Evolutionary conservation across 2,888 invertebrate species (phyloP).

Genomic region (Scaptomyza flava): DNA sequence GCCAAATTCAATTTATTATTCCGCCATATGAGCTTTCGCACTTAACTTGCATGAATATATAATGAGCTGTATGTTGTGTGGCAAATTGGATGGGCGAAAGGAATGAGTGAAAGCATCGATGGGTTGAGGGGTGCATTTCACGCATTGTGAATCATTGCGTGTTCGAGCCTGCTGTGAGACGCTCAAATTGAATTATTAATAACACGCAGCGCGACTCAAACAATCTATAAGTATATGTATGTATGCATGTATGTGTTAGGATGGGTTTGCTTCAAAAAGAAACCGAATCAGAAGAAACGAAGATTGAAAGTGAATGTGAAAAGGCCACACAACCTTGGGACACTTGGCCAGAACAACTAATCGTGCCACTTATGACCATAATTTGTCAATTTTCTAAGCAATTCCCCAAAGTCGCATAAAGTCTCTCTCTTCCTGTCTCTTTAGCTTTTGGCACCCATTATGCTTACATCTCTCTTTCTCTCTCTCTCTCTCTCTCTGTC

Average conservation of each 20-base stretch:
- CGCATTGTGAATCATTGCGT: slow-evolving; percentile 49
- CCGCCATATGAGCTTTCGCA: slow-evolving; percentile 75
- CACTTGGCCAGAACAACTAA: slow-evolving; percentile 60
- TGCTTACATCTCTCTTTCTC: slow-evolving; percentile 41
- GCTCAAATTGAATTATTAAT: slow-evolving; percentile 73
- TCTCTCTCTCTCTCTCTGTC: neutral
- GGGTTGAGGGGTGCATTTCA: slow-evolving; percentile 13
- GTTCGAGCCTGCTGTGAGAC: slow-evolving; percentile 54
- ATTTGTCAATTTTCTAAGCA: slow-evolving; percentile 79
- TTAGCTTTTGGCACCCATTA: slow-evolving; percentile 74
- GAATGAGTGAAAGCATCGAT: neutral
- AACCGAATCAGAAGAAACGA: neutral
- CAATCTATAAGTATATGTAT: slow-evolving; percentile 42
- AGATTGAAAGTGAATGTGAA: slow-evolving; percentile 29
- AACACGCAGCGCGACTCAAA: slow-evolving; percentile 59
- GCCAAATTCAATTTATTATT: slow-evolving; percentile 73
- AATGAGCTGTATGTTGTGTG: slow-evolving; percentile 48
- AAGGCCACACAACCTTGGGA: slow-evolving; percentile 61
- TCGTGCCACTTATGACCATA: slow-evolving; percentile 74
- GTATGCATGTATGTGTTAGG: neutral
- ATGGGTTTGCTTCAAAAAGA: neutral
- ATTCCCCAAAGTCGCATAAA: slow-evolving; percentile 71
- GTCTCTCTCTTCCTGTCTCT: slow-evolving; percentile 46
- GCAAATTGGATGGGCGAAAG: slow-evolving; percentile 6
- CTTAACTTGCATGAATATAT: slow-evolving; percentile 77